Evolutionary conservation across 2,888 invertebrate species (phyloP), one percentile per base, ranked within the genome.

Genomic region (Torymus texanus): DNA sequence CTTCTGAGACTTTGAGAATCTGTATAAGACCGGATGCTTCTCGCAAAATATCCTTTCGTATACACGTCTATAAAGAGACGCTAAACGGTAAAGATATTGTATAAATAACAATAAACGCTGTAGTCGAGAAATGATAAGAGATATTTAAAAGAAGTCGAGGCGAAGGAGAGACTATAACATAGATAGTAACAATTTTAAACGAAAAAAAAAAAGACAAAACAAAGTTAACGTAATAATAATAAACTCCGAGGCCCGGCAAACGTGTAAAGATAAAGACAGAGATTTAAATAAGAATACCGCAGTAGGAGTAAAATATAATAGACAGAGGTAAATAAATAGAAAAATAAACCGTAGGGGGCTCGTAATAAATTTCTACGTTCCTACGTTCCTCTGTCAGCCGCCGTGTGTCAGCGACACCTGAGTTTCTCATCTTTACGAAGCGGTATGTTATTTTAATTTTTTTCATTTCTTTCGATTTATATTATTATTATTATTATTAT

Each of bases 401-500:
- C 88, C 88, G 88, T 89, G 41, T 41, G 8, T 87, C 88, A 89
- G 78, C 81, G 81, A 79, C 82, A 77, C 82, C 82, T 83, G 89
- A 89, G 88, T 90, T 90, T 89, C 41, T 89, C 89, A 90, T 88
- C 90, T 88, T 89, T 89, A 88, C 62, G 50, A 82, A 88, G 87
- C 88, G 90, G 90, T 90, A 90, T 89, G 90, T 90, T 89, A 86
- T 83, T 86, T 89, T 89, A 84, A 87, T 71, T 90, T 85, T 86
- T 88, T 89, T 89, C 66, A 81, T 82, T 86, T 75, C 12, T 78
- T 77, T 77, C 53, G 24, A 72, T 53, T 83, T 80, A 82, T 83
- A 79, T 74, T 50, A 65, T 70, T 73, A 72, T 72, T 16, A 4
- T 78, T 78, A 84, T 80, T 81, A 56, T 72, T 83, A 75, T 84